Evolutionary conservation across 1,140 invertebrate species (phyloP), one percentile per base, ranked within the genome.

Genomic region (Drosophila nigromelanica): DNA sequence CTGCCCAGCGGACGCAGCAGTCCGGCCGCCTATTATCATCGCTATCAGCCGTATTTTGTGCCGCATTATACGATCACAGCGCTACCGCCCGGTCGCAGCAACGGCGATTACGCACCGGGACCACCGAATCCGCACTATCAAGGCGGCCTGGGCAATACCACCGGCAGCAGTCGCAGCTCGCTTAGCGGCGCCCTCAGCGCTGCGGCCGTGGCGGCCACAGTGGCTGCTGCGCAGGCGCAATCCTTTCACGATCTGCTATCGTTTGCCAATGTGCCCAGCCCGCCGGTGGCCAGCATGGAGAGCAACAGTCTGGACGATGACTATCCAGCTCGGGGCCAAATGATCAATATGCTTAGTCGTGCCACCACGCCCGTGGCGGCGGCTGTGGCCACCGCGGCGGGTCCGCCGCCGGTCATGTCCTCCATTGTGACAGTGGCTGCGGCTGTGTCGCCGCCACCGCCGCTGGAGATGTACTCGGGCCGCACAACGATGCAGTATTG

Each of bases 391-490:
- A 40, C 66, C 39, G n/a, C 78, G 37, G 30, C 63, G 40, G 24
- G 73, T 37, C 78, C 75, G 4, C 78, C 79, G 5, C 78, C 81
- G 0, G 75, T 74, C 1, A 50, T 58, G 24, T 64, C 78, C 6
- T 61, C 81, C 3, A 81, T 51, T 18, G 82, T 75, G 6, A 81
- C 75, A 5, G 55, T 86, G 0, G 71, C 75, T 4, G 78, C 82
- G 3, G 73, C 72, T 0, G 79, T 87, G 5, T 87, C 83, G 0
- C 83, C 83, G 0, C 83, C 83, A 48, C 83, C 83, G 8, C 85
- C 85, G 1, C 47, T 89, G 15, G 83, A 89, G 66, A 89, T 89
- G 83, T 89, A 89, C 55, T 89, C 83, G 3, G 83, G 83, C 1
- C 76, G 83, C 5, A 71, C 76, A 30, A 78, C 83, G 18, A 82